Evolutionary conservation across 2,888 invertebrate genomes (phyloP).

Genomic region (Chrysomela aeneicollis): DNA sequence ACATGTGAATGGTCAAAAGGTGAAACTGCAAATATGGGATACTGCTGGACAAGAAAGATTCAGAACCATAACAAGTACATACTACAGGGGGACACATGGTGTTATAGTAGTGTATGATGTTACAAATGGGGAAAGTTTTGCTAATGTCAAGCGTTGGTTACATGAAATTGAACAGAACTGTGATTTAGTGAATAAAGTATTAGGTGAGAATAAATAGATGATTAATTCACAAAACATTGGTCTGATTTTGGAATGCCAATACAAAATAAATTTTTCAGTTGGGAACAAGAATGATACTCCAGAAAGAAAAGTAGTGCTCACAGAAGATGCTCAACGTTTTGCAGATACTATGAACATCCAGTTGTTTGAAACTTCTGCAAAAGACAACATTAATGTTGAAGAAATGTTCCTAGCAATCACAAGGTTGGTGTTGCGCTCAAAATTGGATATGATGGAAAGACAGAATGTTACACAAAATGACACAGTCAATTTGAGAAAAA

Average conservation of each 20-base stretch:
- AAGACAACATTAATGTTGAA: constrained; percentile 98
- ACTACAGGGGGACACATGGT: constrained; percentile 98
- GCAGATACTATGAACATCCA: constrained; percentile 98
- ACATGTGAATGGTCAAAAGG: constrained; percentile 87
- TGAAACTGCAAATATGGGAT: constrained; percentile 98
- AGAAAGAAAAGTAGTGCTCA: constrained; percentile 93
- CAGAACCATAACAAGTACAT: constrained; percentile 98
- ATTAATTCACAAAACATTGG: no score
- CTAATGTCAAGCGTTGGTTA: constrained; percentile 98
- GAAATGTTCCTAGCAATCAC: constrained; percentile 87
- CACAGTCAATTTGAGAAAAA: constrained; percentile 76
- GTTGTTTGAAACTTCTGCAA: constrained; percentile 98
- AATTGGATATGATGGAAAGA: constrained; percentile 81
- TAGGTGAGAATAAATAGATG: constrained; percentile 71
- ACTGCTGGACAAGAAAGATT: constrained; percentile 97
- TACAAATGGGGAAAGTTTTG: constrained; percentile 97
- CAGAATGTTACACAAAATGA: constrained; percentile 75
- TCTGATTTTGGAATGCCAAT: no score
- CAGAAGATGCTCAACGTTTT: constrained; percentile 96
- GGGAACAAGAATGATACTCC: constrained; percentile 98
- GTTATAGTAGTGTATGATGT: constrained; percentile 99
- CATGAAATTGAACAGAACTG: constrained; percentile 99
- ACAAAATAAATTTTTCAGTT: constrained; percentile 66
- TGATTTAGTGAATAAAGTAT: constrained; percentile 97
- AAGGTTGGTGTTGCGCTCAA: constrained; percentile 83